Percentiles rank a stretch among this genome's conserved stretches.
phyloP scores from a whole-genome alignment of 2,797 vertebrate genomes.

The Myotis daubentonii region DNA sequence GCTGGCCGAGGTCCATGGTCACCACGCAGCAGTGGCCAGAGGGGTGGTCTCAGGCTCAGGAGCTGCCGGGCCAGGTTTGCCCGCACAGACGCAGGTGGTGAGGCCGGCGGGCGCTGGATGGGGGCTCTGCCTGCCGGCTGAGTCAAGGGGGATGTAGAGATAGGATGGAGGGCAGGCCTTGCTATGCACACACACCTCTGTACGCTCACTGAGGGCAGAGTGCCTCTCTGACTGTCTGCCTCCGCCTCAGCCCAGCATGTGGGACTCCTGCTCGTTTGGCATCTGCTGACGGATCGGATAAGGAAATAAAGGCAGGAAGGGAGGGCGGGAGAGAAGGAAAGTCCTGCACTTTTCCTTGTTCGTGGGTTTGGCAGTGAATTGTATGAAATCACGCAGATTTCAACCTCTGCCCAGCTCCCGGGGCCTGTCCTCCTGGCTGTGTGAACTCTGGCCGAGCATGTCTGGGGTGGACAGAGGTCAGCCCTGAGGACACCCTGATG shows the following conservation, averaged over 20 bases:
- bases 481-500: too few relatives aligned
- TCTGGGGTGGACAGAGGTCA: background rate
- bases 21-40: background rate
- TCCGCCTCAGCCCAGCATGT: background rate
- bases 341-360: background rate
- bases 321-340: background rate
- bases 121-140: background rate
- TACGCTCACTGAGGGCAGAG: too few relatives aligned
- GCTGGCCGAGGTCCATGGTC: background rate
- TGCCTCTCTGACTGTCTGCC: background rate
- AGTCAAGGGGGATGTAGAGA: too few relatives aligned
- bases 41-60: background rate
- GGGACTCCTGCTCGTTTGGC: background rate
- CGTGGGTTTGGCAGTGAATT: background rate
- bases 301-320: background rate
- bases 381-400: background rate
- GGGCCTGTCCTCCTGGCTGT: background rate
- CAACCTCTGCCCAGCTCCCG: too few relatives aligned
- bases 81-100: background rate
- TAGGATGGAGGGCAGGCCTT: background rate
- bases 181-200: background rate
- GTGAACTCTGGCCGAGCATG: background rate
- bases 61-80: background rate
- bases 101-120: accelerated
- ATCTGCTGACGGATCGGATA: background rate